Evolutionary conservation across 1,140 invertebrate genomes (phyloP), one percentile per base, ranked within the genome.

Genomic region (Macrocentrus cingulum): DNA sequence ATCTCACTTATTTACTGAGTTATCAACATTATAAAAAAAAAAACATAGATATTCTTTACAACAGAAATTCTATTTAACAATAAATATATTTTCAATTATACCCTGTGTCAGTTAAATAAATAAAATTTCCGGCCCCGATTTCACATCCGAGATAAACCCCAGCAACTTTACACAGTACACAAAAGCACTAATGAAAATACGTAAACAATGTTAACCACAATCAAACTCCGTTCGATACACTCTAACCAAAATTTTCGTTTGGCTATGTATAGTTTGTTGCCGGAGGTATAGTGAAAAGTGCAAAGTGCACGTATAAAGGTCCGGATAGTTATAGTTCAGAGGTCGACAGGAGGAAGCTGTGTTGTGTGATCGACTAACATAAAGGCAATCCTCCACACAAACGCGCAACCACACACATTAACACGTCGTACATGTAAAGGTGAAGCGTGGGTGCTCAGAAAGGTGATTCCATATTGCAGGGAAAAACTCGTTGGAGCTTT

Each of bases 401-500:
- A 11, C 22, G 7, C 44, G 16, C 36, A 29, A 2, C 34, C 44
- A 39, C 13, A 42, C n/a, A 25, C 39, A 13, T 11, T 20, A 1
- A 32, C 5, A 44, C 22, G 39, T 44, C 41, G n/a, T 18, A 50
- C 25, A 50, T 32, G 45, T 36, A 56, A 50, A 50, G 36, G 23
- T 32, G 20, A 25, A 57, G 42, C 46, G 11, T 39, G 5, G 8
- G 34, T 8, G 20, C 15, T 7, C 11, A 9, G 5, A 5, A 37
- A 15, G 29, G 22, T 18, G 48, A 42, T 11, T 18, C 11, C 39
- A 49, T 50, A 50, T 49, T 49, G 55, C 49, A 48, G 32, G 55
- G n/a, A n/a, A n/a, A n/a, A n/a, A n/a, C 23, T 42, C 46, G 23
- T 50, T 57, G 13, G 50, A 34, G 55, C 46, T 57, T 49, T 57